These are phyloP conservation scores for Battus philenor DNA, from an alignment of 1,140 invertebrate genomes.

Conservation along the genomic window DNA sequence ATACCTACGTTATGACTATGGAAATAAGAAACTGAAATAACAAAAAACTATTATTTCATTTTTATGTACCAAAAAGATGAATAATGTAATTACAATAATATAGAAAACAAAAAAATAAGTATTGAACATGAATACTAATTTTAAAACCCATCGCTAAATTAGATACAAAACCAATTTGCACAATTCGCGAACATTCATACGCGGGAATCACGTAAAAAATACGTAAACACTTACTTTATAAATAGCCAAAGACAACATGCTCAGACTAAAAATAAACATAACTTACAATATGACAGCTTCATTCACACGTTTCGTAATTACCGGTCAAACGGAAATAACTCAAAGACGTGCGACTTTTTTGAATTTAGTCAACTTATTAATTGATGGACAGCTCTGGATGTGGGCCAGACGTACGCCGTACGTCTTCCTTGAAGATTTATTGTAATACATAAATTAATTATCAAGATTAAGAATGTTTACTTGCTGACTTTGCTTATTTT, in stretches of 20 bases:
- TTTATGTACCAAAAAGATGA: not conserved
- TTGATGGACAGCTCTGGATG: conserved; percentile 21
- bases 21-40: not conserved
- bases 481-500: not conserved
- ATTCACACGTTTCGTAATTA: conserved; percentile 47
- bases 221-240: conserved; percentile 44
- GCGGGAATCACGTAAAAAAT: conserved; percentile 49
- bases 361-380: conserved; percentile 22
- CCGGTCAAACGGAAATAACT: conserved; percentile 21
- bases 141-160: conserved; percentile 11
- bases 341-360: conserved; percentile 22
- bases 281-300: conserved; percentile 27
- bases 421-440: conserved; percentile 18
- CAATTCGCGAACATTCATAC: conserved; percentile 35
- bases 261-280: conserved; percentile 21
- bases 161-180: conserved; percentile 41
- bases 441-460: not conserved
- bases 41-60: not conserved
- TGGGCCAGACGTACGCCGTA: conserved; percentile 17
- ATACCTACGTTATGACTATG: no score
- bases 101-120: not conserved
- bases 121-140: not conserved
- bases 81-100: not conserved
- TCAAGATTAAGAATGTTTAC: not conserved
- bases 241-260: conserved; percentile 28